A percentile compares a stretch with the other conserved stretches of the same genome.
Evolutionary conservation across 2,113 vertebrate species (phyloP).

Genomic region (Hippocampus comes): DNA sequence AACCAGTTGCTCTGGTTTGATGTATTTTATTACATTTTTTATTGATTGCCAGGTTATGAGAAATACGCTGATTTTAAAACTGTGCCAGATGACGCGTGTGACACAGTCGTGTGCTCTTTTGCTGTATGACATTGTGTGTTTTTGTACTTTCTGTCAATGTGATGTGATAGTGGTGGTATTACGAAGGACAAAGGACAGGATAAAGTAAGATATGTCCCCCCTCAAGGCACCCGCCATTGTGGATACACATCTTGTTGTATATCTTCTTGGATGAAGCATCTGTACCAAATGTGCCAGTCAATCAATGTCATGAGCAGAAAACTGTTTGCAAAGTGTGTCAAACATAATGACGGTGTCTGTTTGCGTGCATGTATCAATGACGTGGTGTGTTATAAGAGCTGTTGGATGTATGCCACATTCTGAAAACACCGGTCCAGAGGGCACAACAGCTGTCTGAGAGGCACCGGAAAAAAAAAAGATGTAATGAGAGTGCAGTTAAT

Average conservation of each 20-base stretch:
- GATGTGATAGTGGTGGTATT: not conserved
- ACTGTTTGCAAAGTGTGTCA: not conserved
- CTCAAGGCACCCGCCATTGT: too few relatives aligned
- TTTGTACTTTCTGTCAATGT: not conserved
- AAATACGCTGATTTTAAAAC: too few relatives aligned
- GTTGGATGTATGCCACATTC: not conserved
- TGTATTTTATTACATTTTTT: too few relatives aligned
- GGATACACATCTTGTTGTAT: too few relatives aligned
- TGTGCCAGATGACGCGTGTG: too few relatives aligned
- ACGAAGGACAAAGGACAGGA: not conserved
- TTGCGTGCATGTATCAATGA: not conserved
- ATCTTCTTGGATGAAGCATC: not conserved
- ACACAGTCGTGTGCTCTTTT: not conserved
- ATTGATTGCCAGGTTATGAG: too few relatives aligned
- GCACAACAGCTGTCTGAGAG: constrained; percentile 1
- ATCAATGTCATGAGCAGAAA: not conserved
- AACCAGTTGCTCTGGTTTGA: too few relatives aligned
- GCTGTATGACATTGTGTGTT: not conserved
- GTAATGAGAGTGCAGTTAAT: constrained; percentile 1
- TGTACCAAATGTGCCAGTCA: not conserved
- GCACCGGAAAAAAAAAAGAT: not conserved
- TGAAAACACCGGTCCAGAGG: not conserved
- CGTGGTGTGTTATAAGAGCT: not conserved
- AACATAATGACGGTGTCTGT: not conserved
- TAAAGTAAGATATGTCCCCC: not conserved